Percentiles rank a stretch among this genome's conserved stretches.
Conservation (phyloP, 2,797 vertebrate species). For the Salmo trutta region DNA sequence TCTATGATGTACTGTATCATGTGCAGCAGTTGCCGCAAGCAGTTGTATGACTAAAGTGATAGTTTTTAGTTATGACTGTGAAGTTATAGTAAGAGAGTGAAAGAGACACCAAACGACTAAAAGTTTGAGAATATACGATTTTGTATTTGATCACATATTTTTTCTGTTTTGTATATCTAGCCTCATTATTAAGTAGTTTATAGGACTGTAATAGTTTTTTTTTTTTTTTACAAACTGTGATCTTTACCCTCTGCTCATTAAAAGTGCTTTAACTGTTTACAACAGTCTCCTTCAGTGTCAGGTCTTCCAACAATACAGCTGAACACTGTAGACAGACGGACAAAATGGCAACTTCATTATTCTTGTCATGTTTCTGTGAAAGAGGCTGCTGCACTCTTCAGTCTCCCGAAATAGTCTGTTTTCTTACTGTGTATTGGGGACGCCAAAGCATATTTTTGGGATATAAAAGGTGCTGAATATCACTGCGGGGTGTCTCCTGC, state of each 20-base stretch:
- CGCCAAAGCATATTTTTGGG: slow-evolving; percentile 55
- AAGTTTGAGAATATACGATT: not conserved
- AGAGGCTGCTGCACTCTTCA: slow-evolving; percentile 33
- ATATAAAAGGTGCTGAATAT: slow-evolving; percentile 45
- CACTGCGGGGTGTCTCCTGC: slow-evolving; percentile 37
- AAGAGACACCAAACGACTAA: not conserved
- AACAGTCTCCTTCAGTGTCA: not conserved
- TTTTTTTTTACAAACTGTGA: not conserved
- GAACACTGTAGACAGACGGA: slow-evolving; percentile 11
- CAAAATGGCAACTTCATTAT: not conserved
- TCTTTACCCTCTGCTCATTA: not conserved
- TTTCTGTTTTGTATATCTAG: no score
- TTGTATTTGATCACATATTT: not conserved
- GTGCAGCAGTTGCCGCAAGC: not conserved
- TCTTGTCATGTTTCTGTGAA: slow-evolving; percentile 36
- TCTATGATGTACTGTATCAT: not conserved
- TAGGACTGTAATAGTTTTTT: not conserved
- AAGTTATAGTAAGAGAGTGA: not conserved
- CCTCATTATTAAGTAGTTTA: no score
- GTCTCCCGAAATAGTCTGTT: slow-evolving; percentile 46
- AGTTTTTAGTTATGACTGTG: no score
- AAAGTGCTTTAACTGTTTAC: not conserved
- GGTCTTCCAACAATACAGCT: not conserved
- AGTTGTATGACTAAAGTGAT: not conserved
- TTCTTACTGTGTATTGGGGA: slow-evolving; percentile 48